Percentiles rank a stretch among this genome's conserved stretches.
Evolutionary conservation across 2,888 invertebrate genomes (phyloP).

Genomic region (Machimus rusticus): DNA sequence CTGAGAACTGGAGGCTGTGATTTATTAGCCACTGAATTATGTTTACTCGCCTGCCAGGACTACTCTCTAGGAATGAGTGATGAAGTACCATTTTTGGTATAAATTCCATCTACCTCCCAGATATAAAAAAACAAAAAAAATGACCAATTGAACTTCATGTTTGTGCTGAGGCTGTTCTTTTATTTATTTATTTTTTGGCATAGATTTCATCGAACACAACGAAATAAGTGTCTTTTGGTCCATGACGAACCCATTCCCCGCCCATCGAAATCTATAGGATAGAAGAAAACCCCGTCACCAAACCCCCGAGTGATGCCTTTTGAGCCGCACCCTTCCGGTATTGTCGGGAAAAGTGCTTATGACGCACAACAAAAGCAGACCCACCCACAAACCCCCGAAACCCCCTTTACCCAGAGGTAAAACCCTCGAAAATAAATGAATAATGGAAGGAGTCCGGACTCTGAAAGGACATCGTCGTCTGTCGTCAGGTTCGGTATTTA

Average conservation of each 20-base stretch:
- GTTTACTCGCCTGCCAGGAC: conserved; percentile 21
- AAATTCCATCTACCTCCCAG: background rate
- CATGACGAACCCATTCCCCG: background rate
- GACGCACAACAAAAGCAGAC: conserved; percentile 10
- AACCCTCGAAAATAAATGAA: background rate
- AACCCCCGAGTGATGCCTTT: background rate
- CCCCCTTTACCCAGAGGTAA: too few relatives aligned
- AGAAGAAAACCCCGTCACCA: background rate
- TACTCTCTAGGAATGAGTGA: conserved; percentile 4
- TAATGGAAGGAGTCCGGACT: conserved; percentile 14
- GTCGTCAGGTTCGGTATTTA: conserved; percentile 18
- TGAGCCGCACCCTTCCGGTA: conserved; percentile 28
- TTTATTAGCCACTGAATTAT: conserved; percentile 31
- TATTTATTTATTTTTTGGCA: background rate
- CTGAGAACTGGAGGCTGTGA: background rate
- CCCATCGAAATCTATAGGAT: background rate
- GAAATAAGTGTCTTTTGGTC: background rate
- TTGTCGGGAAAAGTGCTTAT: conserved; percentile 23
- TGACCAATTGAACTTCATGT: conserved; percentile 28
- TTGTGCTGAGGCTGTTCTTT: conserved; percentile 17
- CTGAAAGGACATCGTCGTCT: conserved; percentile 9
- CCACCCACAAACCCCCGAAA: background rate
- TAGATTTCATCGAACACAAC: background rate
- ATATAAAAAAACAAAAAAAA: background rate
- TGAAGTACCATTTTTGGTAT: conserved; percentile 5